phyloP scores from a whole-genome alignment of 2,888 invertebrate genomes.

The Oligia fasciuncula region DNA sequence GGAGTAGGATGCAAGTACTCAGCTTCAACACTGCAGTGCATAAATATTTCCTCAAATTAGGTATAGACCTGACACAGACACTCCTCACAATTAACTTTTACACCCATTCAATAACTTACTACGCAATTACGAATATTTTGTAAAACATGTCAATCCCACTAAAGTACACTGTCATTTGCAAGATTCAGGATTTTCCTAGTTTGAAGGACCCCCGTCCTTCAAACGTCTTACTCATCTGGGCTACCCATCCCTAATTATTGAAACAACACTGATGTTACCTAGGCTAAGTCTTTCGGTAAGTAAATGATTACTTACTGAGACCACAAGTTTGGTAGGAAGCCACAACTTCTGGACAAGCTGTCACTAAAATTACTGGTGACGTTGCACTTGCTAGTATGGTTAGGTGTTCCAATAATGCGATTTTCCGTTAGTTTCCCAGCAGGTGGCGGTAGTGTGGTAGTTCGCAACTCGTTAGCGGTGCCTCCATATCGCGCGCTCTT shows the following conservation, averaged over 20 bases:
- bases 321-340: slow-evolving; percentile 35
- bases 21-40: slow-evolving; percentile 18
- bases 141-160: not conserved
- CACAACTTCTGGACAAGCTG: slow-evolving; percentile 38
- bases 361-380: slow-evolving; percentile 51
- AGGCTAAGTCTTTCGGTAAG: not conserved
- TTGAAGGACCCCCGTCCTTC: not conserved
- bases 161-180: not conserved
- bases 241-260: not conserved
- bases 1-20: slow-evolving; percentile 9
- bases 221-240: not conserved
- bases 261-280: not conserved
- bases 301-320: not conserved
- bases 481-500: slow-evolving; percentile 62
- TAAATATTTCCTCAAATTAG: slow-evolving; percentile 38
- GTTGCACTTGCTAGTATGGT: slow-evolving; percentile 49
- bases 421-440: slow-evolving; percentile 69
- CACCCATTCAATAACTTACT: not conserved
- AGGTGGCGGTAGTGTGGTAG: slow-evolving; percentile 67
- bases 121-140: not conserved
- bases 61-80: not conserved
- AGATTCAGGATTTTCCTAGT: not conserved
- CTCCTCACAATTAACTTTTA: not conserved
- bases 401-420: slow-evolving; percentile 70
- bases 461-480: slow-evolving; percentile 73